These are phyloP conservation scores for Disparrhopalites patrizii DNA, from an alignment of 2,888 invertebrate genomes.

Conservation along the genomic window DNA sequence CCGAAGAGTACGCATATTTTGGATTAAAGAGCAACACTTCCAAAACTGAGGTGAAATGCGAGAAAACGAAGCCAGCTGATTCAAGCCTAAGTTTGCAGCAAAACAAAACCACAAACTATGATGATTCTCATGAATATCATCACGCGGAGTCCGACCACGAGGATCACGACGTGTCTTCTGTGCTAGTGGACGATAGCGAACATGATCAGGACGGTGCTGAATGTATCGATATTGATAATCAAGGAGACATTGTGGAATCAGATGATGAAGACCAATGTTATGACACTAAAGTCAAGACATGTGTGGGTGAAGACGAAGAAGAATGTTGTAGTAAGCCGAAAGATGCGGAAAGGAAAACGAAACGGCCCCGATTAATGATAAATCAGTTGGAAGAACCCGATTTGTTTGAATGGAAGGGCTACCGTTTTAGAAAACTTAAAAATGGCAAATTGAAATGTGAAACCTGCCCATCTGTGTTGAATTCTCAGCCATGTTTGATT, in stretches of 20 bases:
- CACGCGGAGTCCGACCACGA: too few species aligned
- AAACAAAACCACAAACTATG: too few species aligned
- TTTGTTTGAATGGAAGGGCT: conserved; percentile 8
- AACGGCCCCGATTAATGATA: background rate
- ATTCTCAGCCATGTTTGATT: background rate
- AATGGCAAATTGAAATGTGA: conserved; percentile 13
- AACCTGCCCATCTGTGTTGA: background rate
- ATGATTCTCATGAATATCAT: too few species aligned
- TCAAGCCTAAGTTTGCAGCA: too few species aligned
- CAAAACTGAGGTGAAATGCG: too few species aligned
- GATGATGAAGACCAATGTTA: background rate
- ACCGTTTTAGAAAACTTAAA: background rate
- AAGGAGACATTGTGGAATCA: background rate
- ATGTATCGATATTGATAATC: too few species aligned
- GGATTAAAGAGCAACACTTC: too few species aligned
- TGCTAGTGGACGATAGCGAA: too few species aligned
- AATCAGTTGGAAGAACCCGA: conserved; percentile 4
- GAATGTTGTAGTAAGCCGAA: background rate
- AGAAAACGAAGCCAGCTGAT: too few species aligned
- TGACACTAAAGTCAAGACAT: background rate
- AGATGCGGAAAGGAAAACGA: background rate
- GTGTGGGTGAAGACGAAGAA: background rate
- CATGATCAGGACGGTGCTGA: too few species aligned
- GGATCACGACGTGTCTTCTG: too few species aligned
- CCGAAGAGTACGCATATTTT: too few species aligned